These are phyloP conservation scores for Centropyge bicolor DNA, from an alignment of 2,797 vertebrate species.

Conservation along the genomic window DNA sequence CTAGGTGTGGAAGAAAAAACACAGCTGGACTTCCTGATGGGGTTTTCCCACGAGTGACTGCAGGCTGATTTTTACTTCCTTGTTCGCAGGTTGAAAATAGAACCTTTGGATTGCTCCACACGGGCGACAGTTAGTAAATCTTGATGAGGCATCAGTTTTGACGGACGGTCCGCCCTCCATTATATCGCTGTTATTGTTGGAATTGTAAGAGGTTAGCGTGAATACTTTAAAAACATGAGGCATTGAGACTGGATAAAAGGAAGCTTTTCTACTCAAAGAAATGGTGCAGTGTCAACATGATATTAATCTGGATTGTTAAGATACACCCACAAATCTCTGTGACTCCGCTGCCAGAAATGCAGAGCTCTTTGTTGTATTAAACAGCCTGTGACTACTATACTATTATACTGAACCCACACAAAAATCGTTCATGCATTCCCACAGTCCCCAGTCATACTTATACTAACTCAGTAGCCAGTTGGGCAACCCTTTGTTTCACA, in stretches of 20 bases:
- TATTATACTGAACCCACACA: neutral
- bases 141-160: constrained; percentile 17
- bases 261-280: neutral
- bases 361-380: neutral
- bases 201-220: neutral
- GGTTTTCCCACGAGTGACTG: constrained; percentile 74
- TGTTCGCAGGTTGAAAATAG: constrained; percentile 65
- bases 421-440: neutral
- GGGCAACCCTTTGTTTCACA: constrained; percentile 31
- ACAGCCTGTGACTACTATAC: neutral
- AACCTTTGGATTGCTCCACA: constrained; percentile 62
- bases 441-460: neutral
- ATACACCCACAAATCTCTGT: neutral
- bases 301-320: constrained; percentile 12
- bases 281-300: neutral
- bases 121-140: constrained; percentile 38
- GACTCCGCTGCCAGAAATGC: constrained; percentile 32
- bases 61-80: constrained; percentile 71
- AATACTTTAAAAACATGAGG: neutral
- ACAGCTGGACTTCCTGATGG: constrained; percentile 80
- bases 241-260: neutral
- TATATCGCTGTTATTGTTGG: neutral
- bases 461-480: neutral
- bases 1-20: constrained; percentile 64
- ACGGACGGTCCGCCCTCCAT: neutral